phyloP scores from a whole-genome alignment of 92 coral and sea anemone species.

The Parazoanthus swiftii region DNA sequence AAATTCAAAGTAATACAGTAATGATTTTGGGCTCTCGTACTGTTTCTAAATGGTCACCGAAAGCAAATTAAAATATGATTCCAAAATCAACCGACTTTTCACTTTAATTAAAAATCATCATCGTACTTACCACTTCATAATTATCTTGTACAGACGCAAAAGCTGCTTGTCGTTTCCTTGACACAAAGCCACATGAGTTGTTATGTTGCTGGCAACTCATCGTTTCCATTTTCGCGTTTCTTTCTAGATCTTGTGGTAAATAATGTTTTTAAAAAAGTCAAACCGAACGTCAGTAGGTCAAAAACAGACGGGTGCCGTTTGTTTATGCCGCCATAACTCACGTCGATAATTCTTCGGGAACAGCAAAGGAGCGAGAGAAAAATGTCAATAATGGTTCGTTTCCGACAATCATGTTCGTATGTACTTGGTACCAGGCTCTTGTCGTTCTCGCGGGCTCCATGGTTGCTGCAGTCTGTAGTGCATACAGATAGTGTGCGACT shows the following conservation, averaged over 20 bases:
- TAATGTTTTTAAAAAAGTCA: background rate
- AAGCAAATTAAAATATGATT: too few species aligned
- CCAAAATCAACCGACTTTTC: too few species aligned
- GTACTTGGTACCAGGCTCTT: background rate
- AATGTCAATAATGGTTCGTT: conserved; percentile 19
- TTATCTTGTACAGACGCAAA: conserved; percentile 17
- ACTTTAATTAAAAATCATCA: too few species aligned
- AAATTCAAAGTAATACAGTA: too few species aligned
- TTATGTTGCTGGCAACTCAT: background rate
- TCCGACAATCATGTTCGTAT: background rate
- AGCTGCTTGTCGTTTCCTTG: conserved; percentile 36
- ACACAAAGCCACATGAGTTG: background rate
- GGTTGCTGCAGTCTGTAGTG: too few species aligned
- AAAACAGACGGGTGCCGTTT: background rate
- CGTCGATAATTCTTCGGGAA: conserved; percentile 26
- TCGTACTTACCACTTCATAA: background rate
- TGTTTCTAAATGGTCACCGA: too few species aligned
- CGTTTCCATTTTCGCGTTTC: conserved; percentile 23
- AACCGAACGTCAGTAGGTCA: background rate
- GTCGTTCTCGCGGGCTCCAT: too few species aligned
- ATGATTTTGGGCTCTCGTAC: too few species aligned
- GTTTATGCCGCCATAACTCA: conserved; percentile 24
- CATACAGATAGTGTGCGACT: too few species aligned
- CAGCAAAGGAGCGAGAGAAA: background rate
- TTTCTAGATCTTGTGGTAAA: background rate